Evolutionary conservation across 2,113 vertebrate genomes (phyloP).

Genomic region (Phocoena phocoena): DNA sequence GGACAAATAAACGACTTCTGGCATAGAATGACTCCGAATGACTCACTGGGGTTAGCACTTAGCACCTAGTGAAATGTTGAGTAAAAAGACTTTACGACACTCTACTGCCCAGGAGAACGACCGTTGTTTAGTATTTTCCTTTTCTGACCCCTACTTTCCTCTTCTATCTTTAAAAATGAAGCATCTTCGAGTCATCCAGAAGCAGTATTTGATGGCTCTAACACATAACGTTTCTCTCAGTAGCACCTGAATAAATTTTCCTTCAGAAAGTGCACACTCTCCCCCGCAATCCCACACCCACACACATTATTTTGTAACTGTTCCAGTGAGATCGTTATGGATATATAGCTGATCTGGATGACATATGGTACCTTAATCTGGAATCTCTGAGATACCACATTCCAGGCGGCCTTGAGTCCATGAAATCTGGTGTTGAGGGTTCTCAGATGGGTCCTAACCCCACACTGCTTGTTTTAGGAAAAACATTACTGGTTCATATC

Average conservation of each 20-base stretch:
- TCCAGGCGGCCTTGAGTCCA: background rate
- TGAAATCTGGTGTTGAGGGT: background rate
- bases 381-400: background rate
- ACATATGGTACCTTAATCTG: background rate
- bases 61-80: background rate
- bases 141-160: background rate
- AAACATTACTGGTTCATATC: background rate
- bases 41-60: background rate
- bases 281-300: accelerated
- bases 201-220: background rate
- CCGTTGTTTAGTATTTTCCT: background rate
- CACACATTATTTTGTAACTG: background rate
- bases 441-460: background rate
- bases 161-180: background rate
- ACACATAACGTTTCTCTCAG: background rate
- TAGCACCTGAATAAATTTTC: background rate
- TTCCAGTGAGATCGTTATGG: background rate
- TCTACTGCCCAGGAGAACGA: background rate
- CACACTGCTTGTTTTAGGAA: background rate
- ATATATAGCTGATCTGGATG: background rate
- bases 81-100: background rate
- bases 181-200: background rate
- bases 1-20: conserved; percentile 13
- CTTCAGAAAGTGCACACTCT: background rate
- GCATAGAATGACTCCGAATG: background rate